A percentile compares a stretch with the other conserved stretches of the same genome.
phyloP scores from a whole-genome alignment of 2,888 invertebrate genomes.

The Latheticus oryzae region DNA sequence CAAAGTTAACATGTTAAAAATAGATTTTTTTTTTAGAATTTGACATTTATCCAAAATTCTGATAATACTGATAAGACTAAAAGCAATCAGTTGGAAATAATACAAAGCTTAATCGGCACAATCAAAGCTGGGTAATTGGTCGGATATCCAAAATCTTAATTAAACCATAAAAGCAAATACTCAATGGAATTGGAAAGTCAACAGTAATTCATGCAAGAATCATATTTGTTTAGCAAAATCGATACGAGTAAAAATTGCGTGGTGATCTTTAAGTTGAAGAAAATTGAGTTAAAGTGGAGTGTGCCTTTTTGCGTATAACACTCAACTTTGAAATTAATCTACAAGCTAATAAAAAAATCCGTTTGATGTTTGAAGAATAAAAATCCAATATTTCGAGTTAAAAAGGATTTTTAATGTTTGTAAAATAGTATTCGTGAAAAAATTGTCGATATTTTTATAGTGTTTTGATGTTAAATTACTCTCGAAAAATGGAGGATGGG shows the following conservation, averaged over 20 bases:
- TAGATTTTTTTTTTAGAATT: no score
- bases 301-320: slow-evolving; percentile 22
- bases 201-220: not conserved
- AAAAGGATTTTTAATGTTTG: slow-evolving; percentile 41
- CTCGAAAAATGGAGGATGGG: slow-evolving; percentile 24
- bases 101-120: slow-evolving; percentile 20
- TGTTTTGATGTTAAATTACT: slow-evolving; percentile 24
- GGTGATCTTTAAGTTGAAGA: not conserved
- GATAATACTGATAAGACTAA: no score
- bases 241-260: slow-evolving; percentile 2
- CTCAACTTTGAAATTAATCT: slow-evolving; percentile 31
- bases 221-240: not conserved
- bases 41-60: no score
- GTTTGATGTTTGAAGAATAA: slow-evolving; percentile 34
- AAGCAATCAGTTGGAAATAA: no score
- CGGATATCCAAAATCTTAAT: slow-evolving; percentile 25
- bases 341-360: slow-evolving; percentile 33
- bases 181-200: slow-evolving; percentile 1
- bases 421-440: slow-evolving; percentile 23
- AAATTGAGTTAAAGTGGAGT: slow-evolving; percentile 19
- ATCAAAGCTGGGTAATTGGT: slow-evolving; percentile 16
- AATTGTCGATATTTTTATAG: slow-evolving; percentile 17
- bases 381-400: slow-evolving; percentile 36
- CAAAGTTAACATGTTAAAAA: slow-evolving; percentile 1
- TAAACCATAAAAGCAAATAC: slow-evolving; percentile 19